Evolutionary conservation across 1,140 invertebrate genomes (phyloP), one percentile per base, ranked within the genome.

Genomic region (Melitaea cinxia): DNA sequence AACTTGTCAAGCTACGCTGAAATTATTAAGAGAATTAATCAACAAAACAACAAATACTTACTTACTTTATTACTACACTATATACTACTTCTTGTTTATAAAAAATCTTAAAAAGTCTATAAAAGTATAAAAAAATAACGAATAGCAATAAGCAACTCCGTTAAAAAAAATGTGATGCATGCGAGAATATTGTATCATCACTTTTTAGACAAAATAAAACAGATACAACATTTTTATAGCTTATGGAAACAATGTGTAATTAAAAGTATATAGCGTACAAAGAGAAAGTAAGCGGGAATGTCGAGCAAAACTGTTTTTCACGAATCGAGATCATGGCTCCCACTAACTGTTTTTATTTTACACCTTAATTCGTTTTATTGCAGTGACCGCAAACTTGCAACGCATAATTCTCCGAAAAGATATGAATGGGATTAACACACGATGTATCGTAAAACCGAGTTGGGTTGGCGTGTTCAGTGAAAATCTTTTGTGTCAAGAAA

Each of bases 261-360:
- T 23, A 12, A n/a, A 12, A 23, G 37, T 17, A 42, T 42, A 42
- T n/a, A 17, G 14, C 15, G 9, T 0, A 19, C 19, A 12, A 21
- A 47, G 42, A 47, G 42, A 47, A 47, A 47, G 42, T 47, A 12
- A 12, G 42, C 42, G 42, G 42, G 42, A 47, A 47, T n/a, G 42
- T 23, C 19, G 19, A 47, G 15, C 9, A 47, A 17, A 42, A 47
- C 19, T 10, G 12, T 47, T 47, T 47, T 47, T 5, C 21, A 23
- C 19, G n/a, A 47, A 47, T 21, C 4, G 42, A 23, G 42, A 21
- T 23, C 42, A 23, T 9, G 12, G 9, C 12, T 21, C 37, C 37
- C 17, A 39, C 12, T 14, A 47, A 23, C 4, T 19, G 42, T 21
- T 47, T 47, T 47, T 47, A 47, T 47, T 47, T 47, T 17, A 23